phyloP scores from a whole-genome alignment of 2,888 invertebrate genomes.

The Drosophila recens region DNA sequence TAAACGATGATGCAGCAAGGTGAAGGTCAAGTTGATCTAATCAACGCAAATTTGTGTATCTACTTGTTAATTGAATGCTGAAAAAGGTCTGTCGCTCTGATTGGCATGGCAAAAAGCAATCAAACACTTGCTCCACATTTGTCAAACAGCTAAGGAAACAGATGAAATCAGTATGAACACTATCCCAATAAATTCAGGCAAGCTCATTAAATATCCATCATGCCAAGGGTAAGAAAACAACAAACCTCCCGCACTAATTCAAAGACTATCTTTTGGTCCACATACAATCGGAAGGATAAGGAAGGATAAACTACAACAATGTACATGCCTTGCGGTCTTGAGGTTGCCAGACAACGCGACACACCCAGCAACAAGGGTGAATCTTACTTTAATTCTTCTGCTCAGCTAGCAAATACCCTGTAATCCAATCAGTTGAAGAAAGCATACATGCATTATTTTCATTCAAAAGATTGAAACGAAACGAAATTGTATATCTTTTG shows the following conservation, averaged over 20 bases:
- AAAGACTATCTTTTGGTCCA: constrained; percentile 15
- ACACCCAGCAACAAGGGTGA: constrained; percentile 38
- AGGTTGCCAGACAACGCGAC: constrained; percentile 8
- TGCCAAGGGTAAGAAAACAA: constrained; percentile 5
- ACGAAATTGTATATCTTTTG: neutral
- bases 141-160: neutral
- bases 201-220: constrained; percentile 52
- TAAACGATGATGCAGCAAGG: constrained; percentile 58
- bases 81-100: constrained; percentile 30
- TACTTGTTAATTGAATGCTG: constrained; percentile 51
- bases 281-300: constrained; percentile 29
- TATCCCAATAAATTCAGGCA: constrained; percentile 16
- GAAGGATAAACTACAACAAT: constrained; percentile 21
- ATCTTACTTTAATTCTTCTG: neutral
- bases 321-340: constrained; percentile 32
- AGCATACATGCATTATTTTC: neutral
- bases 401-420: constrained; percentile 4
- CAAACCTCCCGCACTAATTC: constrained; percentile 6
- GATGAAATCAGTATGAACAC: constrained; percentile 9
- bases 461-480: neutral
- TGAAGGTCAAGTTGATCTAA: constrained; percentile 71
- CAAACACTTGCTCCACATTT: constrained; percentile 5
- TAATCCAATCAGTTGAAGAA: neutral
- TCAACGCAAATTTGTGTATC: constrained; percentile 45
- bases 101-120: constrained; percentile 19